These are phyloP conservation scores for Heteromyza rotundicornis DNA, from an alignment of 2,888 invertebrate species.

Conservation along the genomic window DNA sequence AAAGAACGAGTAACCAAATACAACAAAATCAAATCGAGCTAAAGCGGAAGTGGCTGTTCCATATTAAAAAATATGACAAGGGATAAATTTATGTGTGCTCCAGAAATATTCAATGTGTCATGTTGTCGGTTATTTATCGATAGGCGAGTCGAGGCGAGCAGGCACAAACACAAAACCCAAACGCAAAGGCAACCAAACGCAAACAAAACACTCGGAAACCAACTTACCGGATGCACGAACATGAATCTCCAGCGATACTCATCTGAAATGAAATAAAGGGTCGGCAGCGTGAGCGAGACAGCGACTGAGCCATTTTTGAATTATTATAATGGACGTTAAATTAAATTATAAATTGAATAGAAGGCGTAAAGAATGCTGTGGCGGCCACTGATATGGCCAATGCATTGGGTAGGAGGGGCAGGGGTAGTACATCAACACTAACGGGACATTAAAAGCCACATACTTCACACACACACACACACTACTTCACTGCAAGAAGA, in stretches of 20 bases:
- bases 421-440: no score
- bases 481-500: not conserved
- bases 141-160: not conserved
- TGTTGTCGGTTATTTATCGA: slow-evolving; percentile 14
- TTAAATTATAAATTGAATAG: slow-evolving; percentile 38
- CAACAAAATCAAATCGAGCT: slow-evolving; percentile 38
- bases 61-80: slow-evolving; percentile 31
- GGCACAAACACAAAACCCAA: not conserved
- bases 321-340: slow-evolving; percentile 38
- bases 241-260: not conserved
- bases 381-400: not conserved
- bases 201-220: not conserved
- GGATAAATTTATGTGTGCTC: slow-evolving; percentile 10
- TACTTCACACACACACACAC: no score
- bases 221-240: slow-evolving; percentile 6
- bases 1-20: slow-evolving; percentile 32
- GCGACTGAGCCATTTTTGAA: slow-evolving; percentile 25
- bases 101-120: slow-evolving; percentile 8
- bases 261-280: not conserved
- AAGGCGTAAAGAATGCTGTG: not conserved
- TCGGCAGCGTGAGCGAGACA: not conserved
- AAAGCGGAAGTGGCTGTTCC: slow-evolving; percentile 34
- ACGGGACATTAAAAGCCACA: no score
- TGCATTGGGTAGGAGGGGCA: not conserved
- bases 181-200: not conserved